These are phyloP conservation scores for Cirrhinus molitorella DNA, from an alignment of 2,797 vertebrate genomes.

Conservation along the genomic window DNA sequence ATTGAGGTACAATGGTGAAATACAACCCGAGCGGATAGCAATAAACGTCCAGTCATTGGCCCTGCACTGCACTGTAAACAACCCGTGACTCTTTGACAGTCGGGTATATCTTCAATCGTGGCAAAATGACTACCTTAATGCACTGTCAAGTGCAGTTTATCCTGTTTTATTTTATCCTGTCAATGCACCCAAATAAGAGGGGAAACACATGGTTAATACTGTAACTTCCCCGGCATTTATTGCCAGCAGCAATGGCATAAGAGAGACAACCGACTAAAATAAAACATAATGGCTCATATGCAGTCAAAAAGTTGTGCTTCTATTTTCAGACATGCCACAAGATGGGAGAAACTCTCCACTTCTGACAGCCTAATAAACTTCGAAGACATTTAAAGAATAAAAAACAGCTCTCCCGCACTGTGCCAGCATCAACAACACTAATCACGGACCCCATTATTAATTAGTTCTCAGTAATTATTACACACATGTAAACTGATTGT, in stretches of 20 bases:
- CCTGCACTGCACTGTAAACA: constrained; percentile 78
- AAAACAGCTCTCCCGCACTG: neutral
- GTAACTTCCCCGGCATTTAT: constrained; percentile 61
- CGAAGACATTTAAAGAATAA: neutral
- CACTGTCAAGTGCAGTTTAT: constrained; percentile 75
- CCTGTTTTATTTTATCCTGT: constrained; percentile 73
- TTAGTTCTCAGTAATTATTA: constrained; percentile 29
- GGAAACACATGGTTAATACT: constrained; percentile 65
- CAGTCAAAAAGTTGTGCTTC: constrained; percentile 4
- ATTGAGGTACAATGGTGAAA: constrained; percentile 78
- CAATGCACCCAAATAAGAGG: constrained; percentile 71
- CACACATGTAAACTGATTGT: neutral
- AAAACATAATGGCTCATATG: neutral
- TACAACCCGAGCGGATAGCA: constrained; percentile 75
- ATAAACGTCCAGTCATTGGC: constrained; percentile 76
- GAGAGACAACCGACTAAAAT: neutral
- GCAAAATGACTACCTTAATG: constrained; percentile 75
- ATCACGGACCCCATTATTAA: constrained; percentile 18
- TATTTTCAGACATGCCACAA: constrained; percentile 17
- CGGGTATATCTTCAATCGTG: constrained; percentile 74
- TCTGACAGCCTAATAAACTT: constrained; percentile 18
- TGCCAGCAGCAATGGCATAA: constrained; percentile 12
- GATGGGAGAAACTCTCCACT: constrained; percentile 6
- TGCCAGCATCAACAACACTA: neutral
- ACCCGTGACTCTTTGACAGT: constrained; percentile 73